Percentiles rank a stretch among this genome's conserved stretches.
Evolutionary conservation across 2,113 vertebrate genomes (phyloP).

Genomic region (Apus apus): DNA sequence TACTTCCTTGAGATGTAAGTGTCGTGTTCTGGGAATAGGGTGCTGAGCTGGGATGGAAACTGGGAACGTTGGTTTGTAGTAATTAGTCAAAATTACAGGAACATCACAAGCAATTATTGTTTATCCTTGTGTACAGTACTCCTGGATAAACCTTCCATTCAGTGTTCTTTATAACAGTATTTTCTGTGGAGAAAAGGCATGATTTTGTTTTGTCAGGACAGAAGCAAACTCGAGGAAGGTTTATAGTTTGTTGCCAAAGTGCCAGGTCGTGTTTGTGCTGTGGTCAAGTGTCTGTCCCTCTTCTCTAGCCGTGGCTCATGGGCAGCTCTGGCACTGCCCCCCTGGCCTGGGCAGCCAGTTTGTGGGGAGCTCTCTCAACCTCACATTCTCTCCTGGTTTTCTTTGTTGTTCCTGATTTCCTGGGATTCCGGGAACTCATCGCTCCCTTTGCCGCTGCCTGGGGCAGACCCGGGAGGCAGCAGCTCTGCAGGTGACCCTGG

Average conservation of each 20-base stretch:
- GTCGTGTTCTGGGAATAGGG: fast-evolving
- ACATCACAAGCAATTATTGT: fast-evolving
- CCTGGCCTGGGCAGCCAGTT: no score
- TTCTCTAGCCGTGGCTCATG: background rate
- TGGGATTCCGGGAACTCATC: background rate
- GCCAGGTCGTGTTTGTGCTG: fast-evolving
- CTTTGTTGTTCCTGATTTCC: fast-evolving
- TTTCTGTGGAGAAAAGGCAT: background rate
- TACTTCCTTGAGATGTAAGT: background rate
- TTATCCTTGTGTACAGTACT: background rate
- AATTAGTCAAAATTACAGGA: background rate
- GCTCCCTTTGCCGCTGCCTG: background rate
- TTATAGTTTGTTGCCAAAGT: background rate
- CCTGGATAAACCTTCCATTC: background rate
- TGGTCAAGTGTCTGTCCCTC: fast-evolving
- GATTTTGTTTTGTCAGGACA: background rate
- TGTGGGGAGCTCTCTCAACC: background rate
- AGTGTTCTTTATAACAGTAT: background rate
- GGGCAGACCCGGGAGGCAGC: background rate
- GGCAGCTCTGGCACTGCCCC: background rate
- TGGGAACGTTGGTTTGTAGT: background rate
- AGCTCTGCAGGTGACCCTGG: background rate
- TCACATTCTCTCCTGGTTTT: background rate
- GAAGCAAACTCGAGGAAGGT: background rate
- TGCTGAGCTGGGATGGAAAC: background rate